These are phyloP conservation scores for Clostera curtula DNA, from an alignment of 2,888 invertebrate species.

Conservation along the genomic window DNA sequence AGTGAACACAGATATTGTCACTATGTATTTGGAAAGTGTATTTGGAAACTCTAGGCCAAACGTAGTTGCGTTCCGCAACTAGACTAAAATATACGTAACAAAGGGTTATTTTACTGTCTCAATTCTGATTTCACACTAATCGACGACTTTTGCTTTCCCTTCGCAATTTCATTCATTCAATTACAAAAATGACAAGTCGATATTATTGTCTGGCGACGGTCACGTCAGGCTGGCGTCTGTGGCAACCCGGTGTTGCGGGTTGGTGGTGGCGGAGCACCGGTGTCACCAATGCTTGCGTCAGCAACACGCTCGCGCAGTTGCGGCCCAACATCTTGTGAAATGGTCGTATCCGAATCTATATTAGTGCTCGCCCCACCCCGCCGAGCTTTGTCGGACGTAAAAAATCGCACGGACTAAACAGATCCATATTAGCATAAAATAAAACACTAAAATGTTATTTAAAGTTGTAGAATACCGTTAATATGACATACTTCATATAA, in stretches of 20 bases:
- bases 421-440: slow-evolving; percentile 15
- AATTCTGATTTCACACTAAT: slow-evolving; percentile 27
- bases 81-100: slow-evolving; percentile 7
- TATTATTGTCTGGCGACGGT: slow-evolving; percentile 40
- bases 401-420: slow-evolving; percentile 45
- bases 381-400: slow-evolving; percentile 57
- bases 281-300: slow-evolving; percentile 52
- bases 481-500: slow-evolving; percentile 40
- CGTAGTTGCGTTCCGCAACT: background rate
- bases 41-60: background rate
- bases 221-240: slow-evolving; percentile 48
- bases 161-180: slow-evolving; percentile 39
- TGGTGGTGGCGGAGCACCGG: slow-evolving; percentile 28
- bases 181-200: slow-evolving; percentile 40
- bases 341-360: slow-evolving; percentile 71
- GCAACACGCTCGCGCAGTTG: slow-evolving; percentile 48
- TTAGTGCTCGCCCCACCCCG: slow-evolving; percentile 57
- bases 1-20: too few relatives aligned
- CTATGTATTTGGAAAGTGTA: background rate
- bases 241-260: slow-evolving; percentile 57
- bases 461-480: slow-evolving; percentile 38
- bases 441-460: slow-evolving; percentile 22
- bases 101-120: slow-evolving; percentile 11
- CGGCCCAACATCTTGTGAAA: slow-evolving; percentile 65
- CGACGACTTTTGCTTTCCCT: slow-evolving; percentile 28